Evolutionary conservation across 2,797 vertebrate genomes (phyloP), one percentile per base, ranked within the genome.

Genomic region (Epinephelus coioides): DNA sequence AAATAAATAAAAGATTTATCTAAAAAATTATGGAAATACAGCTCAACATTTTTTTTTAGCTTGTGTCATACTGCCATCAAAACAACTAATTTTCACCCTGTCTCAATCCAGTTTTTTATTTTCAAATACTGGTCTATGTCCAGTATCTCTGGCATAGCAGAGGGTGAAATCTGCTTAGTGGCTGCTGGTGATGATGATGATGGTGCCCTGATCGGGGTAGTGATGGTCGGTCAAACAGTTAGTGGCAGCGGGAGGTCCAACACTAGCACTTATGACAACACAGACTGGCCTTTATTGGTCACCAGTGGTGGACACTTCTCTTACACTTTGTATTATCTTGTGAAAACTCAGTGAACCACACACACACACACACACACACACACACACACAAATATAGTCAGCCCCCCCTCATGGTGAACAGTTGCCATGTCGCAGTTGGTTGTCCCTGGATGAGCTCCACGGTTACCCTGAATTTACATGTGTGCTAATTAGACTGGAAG

Each of bases 401-500:
- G n/a, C 40, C 23, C 72, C 62, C 60, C 38, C 44, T 15, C 73
- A 76, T 43, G 44, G 65, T 68, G 71, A 81, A 69, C 84, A 71
- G 70, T 89, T 88, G 88, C 89, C 89, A 82, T 78, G 83, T 88
- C 89, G 34, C 86, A 73, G 87, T 91, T 63, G 86, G 72, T 87
- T 59, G 81, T 89, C 83, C 81, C 82, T 85, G 77, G 83, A 85
- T 78, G 89, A 95, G 96, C 94, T 95, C 95, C 73, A 83, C 78
- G 25, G 86, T 83, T 89, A 73, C 68, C 74, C 81, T 88, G 95
- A 96, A 97, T 97, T 97, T 98, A 97, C 97, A 97, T 97, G 96
- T 95, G 97, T 98, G 98, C 95, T 98, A 99, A 99, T 99, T 98
- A 97, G 97, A 97, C 96, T 98, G 98, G 98, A 99, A 98, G 97